phyloP scores from a whole-genome alignment of 2,113 vertebrate genomes.

The Castor canadensis region DNA sequence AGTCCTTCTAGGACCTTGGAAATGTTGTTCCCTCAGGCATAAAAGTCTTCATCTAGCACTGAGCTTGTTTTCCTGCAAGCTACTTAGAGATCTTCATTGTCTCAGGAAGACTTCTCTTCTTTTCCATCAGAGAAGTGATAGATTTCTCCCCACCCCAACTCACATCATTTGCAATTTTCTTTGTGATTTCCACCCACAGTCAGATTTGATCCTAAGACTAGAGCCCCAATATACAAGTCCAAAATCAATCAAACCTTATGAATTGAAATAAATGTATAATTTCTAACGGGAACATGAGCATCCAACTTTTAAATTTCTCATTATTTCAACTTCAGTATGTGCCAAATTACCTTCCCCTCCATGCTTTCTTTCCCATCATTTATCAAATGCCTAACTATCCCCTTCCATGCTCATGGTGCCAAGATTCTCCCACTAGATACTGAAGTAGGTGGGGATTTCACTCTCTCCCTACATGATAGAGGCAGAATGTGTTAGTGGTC shows the following conservation, averaged over 20 bases:
- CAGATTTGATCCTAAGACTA: background rate
- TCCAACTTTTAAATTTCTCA: background rate
- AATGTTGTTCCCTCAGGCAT: background rate
- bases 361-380: background rate
- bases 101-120: background rate
- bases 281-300: background rate
- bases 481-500: background rate
- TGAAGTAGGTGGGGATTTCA: fast-evolving
- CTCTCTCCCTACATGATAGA: fast-evolving
- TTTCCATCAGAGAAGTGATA: background rate
- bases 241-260: background rate
- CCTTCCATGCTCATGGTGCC: background rate
- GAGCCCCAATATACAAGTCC: background rate
- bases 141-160: background rate
- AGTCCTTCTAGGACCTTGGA: background rate
- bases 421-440: background rate
- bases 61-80: background rate
- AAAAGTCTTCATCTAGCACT: background rate
- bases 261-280: background rate
- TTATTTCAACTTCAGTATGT: background rate
- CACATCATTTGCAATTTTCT: background rate
- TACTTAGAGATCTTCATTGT: background rate
- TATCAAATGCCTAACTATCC: too few relatives aligned
- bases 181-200: background rate
- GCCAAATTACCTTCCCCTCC: background rate